Evolutionary conservation across 2,113 vertebrate genomes (phyloP), one percentile per base, ranked within the genome.

Genomic region (Chelonoidis abingdonii): DNA sequence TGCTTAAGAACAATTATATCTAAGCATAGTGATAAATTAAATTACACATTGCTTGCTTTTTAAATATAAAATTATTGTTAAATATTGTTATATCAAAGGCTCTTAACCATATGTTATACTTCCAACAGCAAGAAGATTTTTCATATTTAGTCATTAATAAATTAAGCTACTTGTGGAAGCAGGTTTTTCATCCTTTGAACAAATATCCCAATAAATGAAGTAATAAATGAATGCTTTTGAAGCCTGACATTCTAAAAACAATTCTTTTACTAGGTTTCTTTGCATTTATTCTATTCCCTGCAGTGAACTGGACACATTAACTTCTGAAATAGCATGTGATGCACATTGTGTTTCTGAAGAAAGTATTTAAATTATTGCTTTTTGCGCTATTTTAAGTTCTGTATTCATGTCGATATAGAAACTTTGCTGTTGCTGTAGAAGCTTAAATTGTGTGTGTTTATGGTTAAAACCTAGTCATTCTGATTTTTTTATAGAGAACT

Each of bases 151-250:
- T 41, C 38, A 50, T 56, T 31, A 44, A 35, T 56, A 86, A n/a
- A 57, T 25, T 4, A 57, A 86, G 35, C 27, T 89, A 14, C 31
- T 56, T 57, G 41, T 0, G 3, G 78, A 78, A 78, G 27, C 10
- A 86, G 31, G 29, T 41, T 85, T 88, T 81, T 80, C 11, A 38
- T 16, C 56, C n/a, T 57, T 87, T 72, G 86, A 93, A 85, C n/a
- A 89, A 76, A 9, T 19, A 1, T 86, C 44, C 75, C 38, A 89
- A 17, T 53, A 82, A 84, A 44, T 79, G 17, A 69, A 82, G 47
- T 21, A 31, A 75, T 44, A 49, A 19, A 31, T 89, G 17, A 2
- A 4, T 29, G 6, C 12, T 12, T 75, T 88, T 5, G 52, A 47
- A 75, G 50, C 56, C 57, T 84, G 47, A 84, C n/a, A 2, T 80